Evolutionary conservation across 2,888 invertebrate genomes (phyloP), one percentile per base, ranked within the genome.

Genomic region (Spicauda simplicius): DNA sequence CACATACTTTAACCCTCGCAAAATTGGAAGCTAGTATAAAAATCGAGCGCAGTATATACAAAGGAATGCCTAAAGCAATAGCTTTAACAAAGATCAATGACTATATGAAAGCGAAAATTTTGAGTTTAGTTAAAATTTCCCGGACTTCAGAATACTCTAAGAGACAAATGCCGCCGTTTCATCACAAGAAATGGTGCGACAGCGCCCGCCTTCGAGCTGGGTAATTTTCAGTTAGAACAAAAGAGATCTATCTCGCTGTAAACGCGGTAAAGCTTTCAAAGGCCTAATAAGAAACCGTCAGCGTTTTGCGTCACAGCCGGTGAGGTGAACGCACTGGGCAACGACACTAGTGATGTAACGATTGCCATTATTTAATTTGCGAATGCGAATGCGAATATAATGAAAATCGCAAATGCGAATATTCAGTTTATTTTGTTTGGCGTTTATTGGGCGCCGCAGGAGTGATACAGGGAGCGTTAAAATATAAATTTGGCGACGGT

Each of bases 281-380:
- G 54, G 53, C 45, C 18, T 54, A 14, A 54, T 63, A 63, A 58
- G 54, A 25, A 54, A 59, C 54, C 45, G 54, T 54, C 48, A 25
- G 61, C 33, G 59, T 25, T 61, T 66, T 37, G 56, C 64, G 64
- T 61, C 60, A 64, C 67, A 72, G 66, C 70, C 72, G 41, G 6
- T 37, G 76, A 76, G 80, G 78, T 80, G 74, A 78, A 80, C 76
- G 79, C 71, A 76, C 77, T 59, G 45, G 19, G 52, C 7, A 65
- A 33, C 66, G 65, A 58, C 69, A 73, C 79, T 2, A 25, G 2
- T n/a, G n/a, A n/a, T n/a, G n/a, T n/a, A n/a, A n/a, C n/a, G n/a
- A n/a, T n/a, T n/a, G n/a, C n/a, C n/a, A n/a, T n/a, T n/a, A n/a
- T n/a, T n/a, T n/a, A n/a, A n/a, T n/a, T n/a, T n/a, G n/a, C n/a